These are phyloP conservation scores for Psophia crepitans DNA, from an alignment of 2,113 vertebrate genomes.

Conservation along the genomic window DNA sequence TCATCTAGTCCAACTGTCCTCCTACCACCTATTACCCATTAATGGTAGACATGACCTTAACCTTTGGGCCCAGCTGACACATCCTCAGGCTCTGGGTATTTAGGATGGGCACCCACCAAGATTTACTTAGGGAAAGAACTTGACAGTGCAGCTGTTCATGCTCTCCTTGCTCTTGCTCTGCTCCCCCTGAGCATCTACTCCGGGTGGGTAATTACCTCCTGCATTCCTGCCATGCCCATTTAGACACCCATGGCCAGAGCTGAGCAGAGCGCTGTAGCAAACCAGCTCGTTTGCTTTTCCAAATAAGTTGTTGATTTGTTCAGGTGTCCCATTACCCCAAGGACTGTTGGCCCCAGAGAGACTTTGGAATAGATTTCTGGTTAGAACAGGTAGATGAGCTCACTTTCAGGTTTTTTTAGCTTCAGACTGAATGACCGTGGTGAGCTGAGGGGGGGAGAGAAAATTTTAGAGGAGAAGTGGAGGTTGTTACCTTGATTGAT, in stretches of 20 bases:
- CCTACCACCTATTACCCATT: too few relatives aligned
- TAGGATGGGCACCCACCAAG: background rate
- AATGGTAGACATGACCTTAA: background rate
- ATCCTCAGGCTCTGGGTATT: background rate
- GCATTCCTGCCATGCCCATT: background rate
- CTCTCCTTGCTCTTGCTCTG: background rate
- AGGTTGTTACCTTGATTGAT: background rate
- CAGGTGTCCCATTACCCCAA: background rate
- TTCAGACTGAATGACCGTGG: background rate
- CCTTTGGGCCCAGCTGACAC: background rate
- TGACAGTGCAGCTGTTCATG: background rate
- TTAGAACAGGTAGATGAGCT: background rate
- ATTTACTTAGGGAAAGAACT: background rate
- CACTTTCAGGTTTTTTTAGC: background rate
- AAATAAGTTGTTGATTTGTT: background rate
- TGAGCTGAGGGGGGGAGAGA: background rate
- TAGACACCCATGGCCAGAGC: background rate
- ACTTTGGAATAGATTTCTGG: background rate
- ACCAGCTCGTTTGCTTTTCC: background rate
- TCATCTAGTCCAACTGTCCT: too few relatives aligned
- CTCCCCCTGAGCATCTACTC: background rate
- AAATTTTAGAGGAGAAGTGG: background rate
- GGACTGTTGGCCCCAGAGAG: background rate
- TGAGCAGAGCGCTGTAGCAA: background rate
- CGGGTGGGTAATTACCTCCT: background rate